Evolutionary conservation across 2,888 invertebrate species (phyloP), one percentile per base, ranked within the genome.

Genomic region (Entomobrya multifasciata): DNA sequence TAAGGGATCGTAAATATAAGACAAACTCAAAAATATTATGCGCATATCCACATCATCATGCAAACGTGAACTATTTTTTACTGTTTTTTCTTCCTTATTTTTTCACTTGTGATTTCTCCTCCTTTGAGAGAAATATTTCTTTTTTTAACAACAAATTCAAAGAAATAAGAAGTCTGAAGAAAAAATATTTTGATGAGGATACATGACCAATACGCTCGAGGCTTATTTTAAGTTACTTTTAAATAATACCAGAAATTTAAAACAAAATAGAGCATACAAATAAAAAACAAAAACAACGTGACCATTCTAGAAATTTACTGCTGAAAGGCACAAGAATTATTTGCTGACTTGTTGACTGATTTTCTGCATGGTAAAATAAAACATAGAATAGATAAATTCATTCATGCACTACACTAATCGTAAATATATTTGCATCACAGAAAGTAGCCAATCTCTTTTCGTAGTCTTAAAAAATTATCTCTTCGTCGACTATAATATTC

Each of bases 111-210:
- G 36, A 62, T 62, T 62, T 67, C n/a, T 36, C n/a, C 47, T 70
- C 70, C 70, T 70, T 47, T 70, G 70, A 70, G 70, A 70, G 47
- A 70, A 70, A 49, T 70, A 70, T 47, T 70, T 70, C 47, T 70
- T 70, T 67, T 17, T 36, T 49, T 13, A 25, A 25, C n/a, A 47
- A 0, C 25, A 11, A 20, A 20, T 10, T 1, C 11, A 15, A 11
- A 22, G 5, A 47, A 70, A 49, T 6, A 70, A 25, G n/a, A 49
- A 15, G 5, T 15, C 13, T n/a, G 8, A 25, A 47, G 60, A 1
- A 67, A 41, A 44, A 22, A 20, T 44, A 13, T 25, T 44, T 67
- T 67, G 67, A 67, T 60, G 22, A 60, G 60, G 60, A 60, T 60
- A 10, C 60, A 60, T 27, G 57, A 13, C 13, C 57, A 57, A 22